These are phyloP conservation scores for Mylabris phalerata DNA, from an alignment of 1,140 invertebrate species.

Conservation along the genomic window DNA sequence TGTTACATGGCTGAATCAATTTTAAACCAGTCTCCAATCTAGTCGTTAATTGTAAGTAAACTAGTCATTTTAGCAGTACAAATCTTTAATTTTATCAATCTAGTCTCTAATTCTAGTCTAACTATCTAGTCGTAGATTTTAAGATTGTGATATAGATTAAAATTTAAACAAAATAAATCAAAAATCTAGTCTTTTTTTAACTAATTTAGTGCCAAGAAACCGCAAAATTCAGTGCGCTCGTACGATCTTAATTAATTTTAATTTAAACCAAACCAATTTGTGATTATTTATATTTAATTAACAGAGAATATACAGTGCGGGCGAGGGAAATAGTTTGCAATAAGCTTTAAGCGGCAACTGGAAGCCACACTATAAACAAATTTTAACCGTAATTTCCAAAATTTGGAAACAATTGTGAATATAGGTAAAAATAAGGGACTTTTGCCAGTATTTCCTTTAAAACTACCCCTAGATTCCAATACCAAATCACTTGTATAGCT, in stretches of 20 bases:
- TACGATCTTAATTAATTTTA: neutral
- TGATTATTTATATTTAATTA: too few relatives aligned
- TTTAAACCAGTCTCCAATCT: neutral
- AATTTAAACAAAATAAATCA: constrained; percentile 9
- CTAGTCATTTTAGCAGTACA: constrained; percentile 12
- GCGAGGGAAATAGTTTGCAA: constrained; percentile 42
- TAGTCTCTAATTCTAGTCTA: constrained; percentile 10
- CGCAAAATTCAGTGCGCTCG: neutral
- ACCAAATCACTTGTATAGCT: too few relatives aligned
- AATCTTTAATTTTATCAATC: constrained; percentile 1
- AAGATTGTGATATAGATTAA: constrained; percentile 8
- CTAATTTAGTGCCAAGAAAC: neutral
- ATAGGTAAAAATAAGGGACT: too few relatives aligned
- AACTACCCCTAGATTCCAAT: too few relatives aligned
- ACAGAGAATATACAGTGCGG: constrained; percentile 28
- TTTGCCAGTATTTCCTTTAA: too few relatives aligned
- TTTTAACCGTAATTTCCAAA: neutral
- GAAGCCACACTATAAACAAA: constrained; percentile 29
- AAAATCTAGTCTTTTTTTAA: neutral
- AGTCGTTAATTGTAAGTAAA: constrained; percentile 4
- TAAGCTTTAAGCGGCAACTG: constrained; percentile 41
- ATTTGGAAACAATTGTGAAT: too few relatives aligned
- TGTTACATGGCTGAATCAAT: neutral
- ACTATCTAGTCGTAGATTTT: constrained; percentile 2
- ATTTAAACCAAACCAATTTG: too few relatives aligned